These are phyloP conservation scores for Stomatorhinus ivindoensis DNA, from an alignment of 2,113 vertebrate species.

Conservation along the genomic window DNA sequence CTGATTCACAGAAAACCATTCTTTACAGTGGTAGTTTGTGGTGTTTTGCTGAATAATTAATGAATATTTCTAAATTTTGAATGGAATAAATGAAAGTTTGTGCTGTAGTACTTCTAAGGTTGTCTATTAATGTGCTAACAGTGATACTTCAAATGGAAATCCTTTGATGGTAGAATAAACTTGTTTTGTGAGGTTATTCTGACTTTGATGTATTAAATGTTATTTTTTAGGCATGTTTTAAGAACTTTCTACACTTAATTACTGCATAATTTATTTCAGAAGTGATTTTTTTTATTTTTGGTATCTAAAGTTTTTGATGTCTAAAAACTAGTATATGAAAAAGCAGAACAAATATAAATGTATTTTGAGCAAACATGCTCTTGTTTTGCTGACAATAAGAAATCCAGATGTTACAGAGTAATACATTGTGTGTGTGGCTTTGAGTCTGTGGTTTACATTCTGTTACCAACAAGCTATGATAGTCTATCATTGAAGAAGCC, in stretches of 20 bases:
- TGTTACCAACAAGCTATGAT: neutral
- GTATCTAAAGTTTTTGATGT: neutral
- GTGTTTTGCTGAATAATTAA: neutral
- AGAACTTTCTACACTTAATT: neutral
- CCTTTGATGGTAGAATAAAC: neutral
- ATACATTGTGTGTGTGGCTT: neutral
- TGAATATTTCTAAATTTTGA: neutral
- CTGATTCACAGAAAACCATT: neutral
- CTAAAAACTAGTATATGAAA: neutral
- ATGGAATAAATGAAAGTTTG: too few species aligned
- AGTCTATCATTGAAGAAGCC: neutral
- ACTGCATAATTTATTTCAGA: neutral
- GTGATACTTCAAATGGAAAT: neutral
- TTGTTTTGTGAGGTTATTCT: neutral
- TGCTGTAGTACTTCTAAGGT: too few species aligned
- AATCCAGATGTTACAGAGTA: neutral
- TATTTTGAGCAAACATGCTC: neutral
- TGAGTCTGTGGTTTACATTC: neutral
- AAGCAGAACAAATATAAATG: neutral
- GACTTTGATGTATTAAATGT: neutral
- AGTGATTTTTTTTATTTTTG: too few species aligned
- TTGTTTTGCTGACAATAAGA: neutral
- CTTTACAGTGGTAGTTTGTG: neutral
- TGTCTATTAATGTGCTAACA: neutral
- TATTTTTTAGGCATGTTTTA: neutral